These are phyloP conservation scores for Oryzias celebensis DNA, from an alignment of 2,113 vertebrate genomes.

Conservation along the genomic window DNA sequence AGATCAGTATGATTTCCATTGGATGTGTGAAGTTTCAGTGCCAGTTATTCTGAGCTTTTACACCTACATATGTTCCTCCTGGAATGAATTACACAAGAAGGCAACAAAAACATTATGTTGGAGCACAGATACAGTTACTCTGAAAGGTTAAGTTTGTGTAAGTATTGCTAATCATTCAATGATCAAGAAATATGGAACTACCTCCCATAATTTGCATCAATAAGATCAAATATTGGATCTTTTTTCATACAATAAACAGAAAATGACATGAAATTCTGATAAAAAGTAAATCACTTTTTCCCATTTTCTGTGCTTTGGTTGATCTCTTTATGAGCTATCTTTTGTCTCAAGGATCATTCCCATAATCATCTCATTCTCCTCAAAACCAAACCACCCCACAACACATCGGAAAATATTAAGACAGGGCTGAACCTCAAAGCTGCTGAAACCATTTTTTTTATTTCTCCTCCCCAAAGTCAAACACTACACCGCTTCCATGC, in stretches of 20 bases:
- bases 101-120: conserved; percentile 6
- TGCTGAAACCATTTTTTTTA: no score
- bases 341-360: no score
- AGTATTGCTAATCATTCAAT: neutral
- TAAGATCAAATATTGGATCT: neutral
- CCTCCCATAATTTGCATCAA: no score
- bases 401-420: no score
- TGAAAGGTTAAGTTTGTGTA: neutral
- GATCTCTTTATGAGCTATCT: no score
- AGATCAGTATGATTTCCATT: conserved; percentile 26
- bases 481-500: no score
- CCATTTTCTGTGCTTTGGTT: no score
- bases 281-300: no score
- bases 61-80: conserved; percentile 39
- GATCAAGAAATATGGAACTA: neutral
- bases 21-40: conserved; percentile 37
- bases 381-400: no score
- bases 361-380: no score
- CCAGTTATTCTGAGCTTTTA: conserved; percentile 40
- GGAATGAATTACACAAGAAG: conserved; percentile 40
- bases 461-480: no score
- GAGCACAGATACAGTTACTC: conserved; percentile 2
- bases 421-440: no score
- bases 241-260: neutral
- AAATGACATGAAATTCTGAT: neutral